phyloP scores from a whole-genome alignment of 2,888 invertebrate genomes.

The Stenodera caucasica region DNA sequence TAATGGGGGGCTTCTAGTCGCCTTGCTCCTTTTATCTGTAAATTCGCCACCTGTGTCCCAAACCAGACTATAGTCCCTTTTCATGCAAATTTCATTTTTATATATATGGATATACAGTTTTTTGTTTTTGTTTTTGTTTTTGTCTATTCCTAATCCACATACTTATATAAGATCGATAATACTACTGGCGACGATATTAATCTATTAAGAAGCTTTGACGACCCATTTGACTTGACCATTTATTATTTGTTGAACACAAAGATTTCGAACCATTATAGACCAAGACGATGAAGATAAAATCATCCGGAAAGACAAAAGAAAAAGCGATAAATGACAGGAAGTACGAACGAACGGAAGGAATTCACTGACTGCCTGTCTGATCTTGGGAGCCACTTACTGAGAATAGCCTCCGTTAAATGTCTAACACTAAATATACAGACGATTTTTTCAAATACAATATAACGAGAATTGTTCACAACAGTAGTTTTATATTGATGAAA shows the following conservation, averaged over 20 bases:
- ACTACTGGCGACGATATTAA: not conserved
- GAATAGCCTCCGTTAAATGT: constrained; percentile 32
- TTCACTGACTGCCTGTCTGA: constrained; percentile 43
- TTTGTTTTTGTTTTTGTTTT: too few species aligned
- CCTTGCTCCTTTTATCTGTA: constrained; percentile 21
- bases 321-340: constrained; percentile 48
- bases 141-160: too few species aligned
- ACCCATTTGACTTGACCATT: constrained; percentile 34
- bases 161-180: not conserved
- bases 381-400: constrained; percentile 40
- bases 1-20: constrained; percentile 26
- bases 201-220: not conserved
- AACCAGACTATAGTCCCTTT: not conserved
- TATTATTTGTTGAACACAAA: constrained; percentile 40
- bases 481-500: not conserved
- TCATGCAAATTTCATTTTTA: constrained; percentile 15
- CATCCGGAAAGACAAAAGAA: constrained; percentile 42
- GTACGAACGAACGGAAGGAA: constrained; percentile 42
- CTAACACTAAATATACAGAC: constrained; percentile 18
- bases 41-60: constrained; percentile 26
- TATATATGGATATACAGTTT: too few species aligned
- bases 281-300: constrained; percentile 37
- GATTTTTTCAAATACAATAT: not conserved
- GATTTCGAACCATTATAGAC: constrained; percentile 36
- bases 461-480: not conserved